Conservation (phyloP, 2,113 vertebrate species). For the Rhynchomys soricoides region DNA sequence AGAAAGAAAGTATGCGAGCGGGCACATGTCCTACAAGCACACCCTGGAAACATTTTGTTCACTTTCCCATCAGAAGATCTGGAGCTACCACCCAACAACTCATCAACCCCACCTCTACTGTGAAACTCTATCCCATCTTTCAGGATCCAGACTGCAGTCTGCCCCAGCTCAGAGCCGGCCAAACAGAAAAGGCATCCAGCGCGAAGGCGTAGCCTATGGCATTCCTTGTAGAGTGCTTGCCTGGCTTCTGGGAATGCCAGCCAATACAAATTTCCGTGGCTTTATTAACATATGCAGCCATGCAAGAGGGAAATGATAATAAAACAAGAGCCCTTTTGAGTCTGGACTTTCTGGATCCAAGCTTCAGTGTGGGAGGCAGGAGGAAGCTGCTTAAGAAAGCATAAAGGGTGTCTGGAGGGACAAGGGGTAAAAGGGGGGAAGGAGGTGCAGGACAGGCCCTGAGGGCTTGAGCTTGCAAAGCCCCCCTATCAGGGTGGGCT, state of each 20-base stretch:
- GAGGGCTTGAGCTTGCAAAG: neutral
- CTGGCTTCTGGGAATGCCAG: slow-evolving; percentile 57
- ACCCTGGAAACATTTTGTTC: neutral
- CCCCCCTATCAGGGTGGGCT: neutral
- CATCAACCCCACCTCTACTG: neutral
- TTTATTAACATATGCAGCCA: slow-evolving; percentile 62
- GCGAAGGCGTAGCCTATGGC: slow-evolving; percentile 3
- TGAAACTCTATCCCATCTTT: neutral
- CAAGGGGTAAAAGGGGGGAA: neutral
- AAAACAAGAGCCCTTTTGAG: slow-evolving; percentile 67
- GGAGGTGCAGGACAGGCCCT: neutral
- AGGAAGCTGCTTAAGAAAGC: slow-evolving; percentile 27
- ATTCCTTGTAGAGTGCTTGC: slow-evolving; percentile 59
- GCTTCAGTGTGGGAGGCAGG: slow-evolving; percentile 19
- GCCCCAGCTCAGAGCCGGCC: neutral
- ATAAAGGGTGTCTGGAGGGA: neutral
- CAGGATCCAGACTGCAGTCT: neutral
- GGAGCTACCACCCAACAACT: neutral
- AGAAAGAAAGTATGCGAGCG: neutral
- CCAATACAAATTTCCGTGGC: slow-evolving; percentile 61
- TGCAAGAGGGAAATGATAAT: slow-evolving; percentile 48
- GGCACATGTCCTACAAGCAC: neutral
- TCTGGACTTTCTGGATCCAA: neutral
- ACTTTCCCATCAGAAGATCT: neutral
- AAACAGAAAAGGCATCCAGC: slow-evolving; percentile 27